Conservation (phyloP, 2,113 vertebrate species). For the Oenanthe oenanthe region DNA sequence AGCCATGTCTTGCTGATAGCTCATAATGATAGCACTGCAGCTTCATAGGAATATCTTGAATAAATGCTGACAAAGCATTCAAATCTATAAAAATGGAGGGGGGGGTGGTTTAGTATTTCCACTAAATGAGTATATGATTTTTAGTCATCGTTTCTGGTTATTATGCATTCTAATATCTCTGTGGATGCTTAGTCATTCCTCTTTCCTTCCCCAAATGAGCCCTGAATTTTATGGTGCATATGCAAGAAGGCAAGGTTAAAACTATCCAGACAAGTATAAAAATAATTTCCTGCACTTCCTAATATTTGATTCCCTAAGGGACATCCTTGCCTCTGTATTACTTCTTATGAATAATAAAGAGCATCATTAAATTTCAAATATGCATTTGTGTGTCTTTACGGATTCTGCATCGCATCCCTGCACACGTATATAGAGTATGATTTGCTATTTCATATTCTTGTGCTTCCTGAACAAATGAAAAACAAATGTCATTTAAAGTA, state of each 20-base stretch:
- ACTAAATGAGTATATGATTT: background rate
- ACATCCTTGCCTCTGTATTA: background rate
- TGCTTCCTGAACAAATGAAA: background rate
- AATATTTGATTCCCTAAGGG: background rate
- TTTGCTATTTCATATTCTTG: background rate
- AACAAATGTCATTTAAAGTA: background rate
- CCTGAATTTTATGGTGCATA: background rate
- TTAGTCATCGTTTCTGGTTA: background rate
- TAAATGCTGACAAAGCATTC: background rate
- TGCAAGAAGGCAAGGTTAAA: background rate
- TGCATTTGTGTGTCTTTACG: accelerated
- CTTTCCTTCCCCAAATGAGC: background rate
- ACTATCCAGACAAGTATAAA: background rate
- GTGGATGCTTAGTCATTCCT: background rate
- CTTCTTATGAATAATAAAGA: background rate
- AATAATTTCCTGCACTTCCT: background rate
- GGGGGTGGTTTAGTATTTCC: background rate
- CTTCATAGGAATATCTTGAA: background rate
- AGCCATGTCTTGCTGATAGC: background rate
- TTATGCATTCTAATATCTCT: background rate
- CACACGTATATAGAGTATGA: background rate
- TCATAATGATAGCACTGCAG: background rate
- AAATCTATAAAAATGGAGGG: background rate
- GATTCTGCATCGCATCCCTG: background rate
- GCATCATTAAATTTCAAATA: background rate